These are phyloP conservation scores for Trachymyrmex cornetzi DNA, from an alignment of 1,140 invertebrate species.

Conservation along the genomic window DNA sequence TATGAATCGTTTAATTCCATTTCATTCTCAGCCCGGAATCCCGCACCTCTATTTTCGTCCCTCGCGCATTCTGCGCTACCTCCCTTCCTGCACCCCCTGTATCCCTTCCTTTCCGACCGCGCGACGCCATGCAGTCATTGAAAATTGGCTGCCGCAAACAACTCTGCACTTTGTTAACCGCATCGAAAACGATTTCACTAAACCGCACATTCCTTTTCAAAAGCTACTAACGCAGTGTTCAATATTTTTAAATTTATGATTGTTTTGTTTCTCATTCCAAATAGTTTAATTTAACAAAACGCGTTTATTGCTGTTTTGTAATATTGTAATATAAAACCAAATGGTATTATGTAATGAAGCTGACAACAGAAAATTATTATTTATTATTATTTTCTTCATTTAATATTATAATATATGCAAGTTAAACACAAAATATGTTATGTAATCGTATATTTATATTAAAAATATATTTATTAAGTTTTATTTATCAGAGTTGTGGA, in stretches of 20 bases:
- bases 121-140: conserved; percentile 58
- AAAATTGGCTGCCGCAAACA: conserved; percentile 58
- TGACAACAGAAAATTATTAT: neutral
- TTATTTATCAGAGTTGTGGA: neutral
- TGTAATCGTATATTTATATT: neutral
- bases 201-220: conserved; percentile 37
- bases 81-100: neutral
- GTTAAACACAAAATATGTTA: neutral
- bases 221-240: conserved; percentile 17
- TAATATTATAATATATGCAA: neutral
- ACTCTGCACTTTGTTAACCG: conserved; percentile 57
- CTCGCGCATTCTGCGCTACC: conserved; percentile 36
- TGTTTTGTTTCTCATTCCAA: neutral
- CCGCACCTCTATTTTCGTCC: conserved; percentile 69
- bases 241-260: conserved; percentile 29
- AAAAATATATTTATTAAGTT: conserved; percentile 21
- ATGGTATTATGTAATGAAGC: neutral
- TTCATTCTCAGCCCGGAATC: conserved; percentile 69
- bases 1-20: conserved; percentile 81
- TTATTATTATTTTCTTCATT: conserved; percentile 11
- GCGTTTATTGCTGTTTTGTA: neutral
- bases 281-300: neutral
- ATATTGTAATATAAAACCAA: neutral
- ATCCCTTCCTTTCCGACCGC: conserved; percentile 27
- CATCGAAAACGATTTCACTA: conserved; percentile 32